Evolutionary conservation across 2,113 vertebrate genomes (phyloP), one percentile per base, ranked within the genome.

Genomic region (Neolamprologus toae): DNA sequence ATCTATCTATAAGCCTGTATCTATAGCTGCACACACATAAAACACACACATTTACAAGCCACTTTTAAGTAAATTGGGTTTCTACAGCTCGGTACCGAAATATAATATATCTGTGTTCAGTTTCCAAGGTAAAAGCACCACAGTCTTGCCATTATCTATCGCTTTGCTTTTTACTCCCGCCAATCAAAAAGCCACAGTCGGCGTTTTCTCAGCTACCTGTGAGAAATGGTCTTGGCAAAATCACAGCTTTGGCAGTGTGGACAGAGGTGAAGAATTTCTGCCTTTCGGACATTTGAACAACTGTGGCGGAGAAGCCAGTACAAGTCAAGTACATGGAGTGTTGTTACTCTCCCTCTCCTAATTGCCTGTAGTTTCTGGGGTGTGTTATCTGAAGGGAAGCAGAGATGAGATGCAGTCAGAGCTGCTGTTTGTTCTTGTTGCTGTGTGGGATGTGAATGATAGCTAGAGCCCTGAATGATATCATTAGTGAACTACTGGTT

Each of bases 321-420:
- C 87, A 49, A 92, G 91, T 88, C 87, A 90, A 88, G 88, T 83
- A 59, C 86, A 83, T 19, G 45, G 81, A 90, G 86, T 59, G 47
- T 81, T 89, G 90, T 82, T 93, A 78, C 83, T 93, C 90, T 87
- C 93, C 85, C 90, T 87, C 49, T 84, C 88, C 90, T 96, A 95
- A 96, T 96, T 96, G 94, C 92, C 94, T 95, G 88, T 85, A 86
- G 88, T 93, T 93, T 95, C 92, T 82, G 79, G 88, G 91, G 89
- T 92, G 85, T 86, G 86, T 89, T 93, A 90, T 92, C 83, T 91
- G 78, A 76, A 86, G 88, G 89, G 81, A 90, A 84, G 83, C 90
- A 90, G 92, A 93, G 92, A 93, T 90, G 93, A 90, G 93, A 92
- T 93, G 87, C 87, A 91, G 90, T 91, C 93, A 81, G 86, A 79